These are phyloP conservation scores for Sinosuthora webbiana DNA, from an alignment of 2,113 vertebrate species.

Conservation along the genomic window DNA sequence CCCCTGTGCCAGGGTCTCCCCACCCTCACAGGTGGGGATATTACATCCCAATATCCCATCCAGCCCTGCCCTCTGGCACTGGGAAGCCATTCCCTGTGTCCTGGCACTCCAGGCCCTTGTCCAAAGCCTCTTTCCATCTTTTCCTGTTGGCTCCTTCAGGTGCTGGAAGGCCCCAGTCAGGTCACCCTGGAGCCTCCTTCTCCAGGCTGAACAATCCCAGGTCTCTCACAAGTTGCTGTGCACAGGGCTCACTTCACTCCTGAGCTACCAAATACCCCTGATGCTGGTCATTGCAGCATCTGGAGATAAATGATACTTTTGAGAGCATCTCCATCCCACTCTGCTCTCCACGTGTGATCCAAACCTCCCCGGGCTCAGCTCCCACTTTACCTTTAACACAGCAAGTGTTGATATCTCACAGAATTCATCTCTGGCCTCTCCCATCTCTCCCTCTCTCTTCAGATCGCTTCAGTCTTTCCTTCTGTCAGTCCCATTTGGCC, in stretches of 20 bases:
- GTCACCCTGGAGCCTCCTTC: neutral
- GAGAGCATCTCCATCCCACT: neutral
- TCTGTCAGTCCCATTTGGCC: neutral
- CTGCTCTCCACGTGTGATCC: neutral
- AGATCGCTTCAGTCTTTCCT: neutral
- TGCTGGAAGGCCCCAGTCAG: neutral
- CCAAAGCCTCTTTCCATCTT: neutral
- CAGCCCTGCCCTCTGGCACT: neutral
- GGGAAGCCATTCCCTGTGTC: neutral
- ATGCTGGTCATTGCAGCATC: neutral
- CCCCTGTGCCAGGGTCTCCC: neutral
- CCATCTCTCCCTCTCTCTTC: neutral
- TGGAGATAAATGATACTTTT: neutral
- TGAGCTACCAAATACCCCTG: neutral
- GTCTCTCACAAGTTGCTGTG: neutral
- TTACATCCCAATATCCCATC: neutral
- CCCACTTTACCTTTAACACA: neutral
- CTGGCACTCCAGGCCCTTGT: neutral
- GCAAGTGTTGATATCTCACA: neutral
- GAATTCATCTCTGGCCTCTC: neutral
- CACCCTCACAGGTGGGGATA: neutral
- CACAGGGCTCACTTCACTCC: neutral
- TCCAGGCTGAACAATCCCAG: neutral
- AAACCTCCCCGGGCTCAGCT: neutral
- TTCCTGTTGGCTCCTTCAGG: neutral